Base-by-base conservation (phyloP, 2,888 invertebrate species). In the Eilema depressum region DNA sequence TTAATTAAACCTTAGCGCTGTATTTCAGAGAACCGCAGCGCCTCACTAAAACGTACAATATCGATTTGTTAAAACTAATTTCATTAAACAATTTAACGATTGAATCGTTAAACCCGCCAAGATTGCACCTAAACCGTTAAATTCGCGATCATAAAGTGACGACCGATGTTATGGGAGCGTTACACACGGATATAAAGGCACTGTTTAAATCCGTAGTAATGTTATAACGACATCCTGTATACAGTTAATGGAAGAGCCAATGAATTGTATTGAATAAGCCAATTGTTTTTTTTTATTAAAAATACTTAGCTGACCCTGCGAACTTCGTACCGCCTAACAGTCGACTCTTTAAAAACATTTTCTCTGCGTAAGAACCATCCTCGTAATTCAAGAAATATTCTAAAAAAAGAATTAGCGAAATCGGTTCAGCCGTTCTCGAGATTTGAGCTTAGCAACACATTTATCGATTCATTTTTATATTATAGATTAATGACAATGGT, bases 51-150 rank as follows among this genome's bases (percentile, higher is more conserved):
- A 41, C 41, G 4, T 12, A 12, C 26, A 1, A 30, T 62, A 73
- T 73, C 73, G 69, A 79, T 76, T 73, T 77, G 79, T 79, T 77
- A 71, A 69, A 80, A 71, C 68, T 69, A 75, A 77, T 77, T 71
- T 68, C 70, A 75, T 81, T 73, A 73, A 75, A 79, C 72, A 77
- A 65, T 75, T 75, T 81, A 79, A 74, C 77, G 80, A 71, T 64
- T 59, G 61, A 60, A 69, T 82, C 81, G 80, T 75, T 73, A 82
- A 80, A 69, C 47, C 66, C 64, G 47, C 61, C 71, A 57, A 62
- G 70, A 73, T 77, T 71, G 70, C 61, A 69, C 64, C 41, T 70
- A 59, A 70, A 79, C 74, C 74, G 73, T 81, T 77, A 78, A 68
- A 69, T n/a, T 63, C 41, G 61, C 53, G 69, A 65, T 68, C 73